A percentile compares a stretch with the other conserved stretches of the same genome.
Conservation (phyloP, 2,888 invertebrate genomes). For the Eremobia ochroleuca region DNA sequence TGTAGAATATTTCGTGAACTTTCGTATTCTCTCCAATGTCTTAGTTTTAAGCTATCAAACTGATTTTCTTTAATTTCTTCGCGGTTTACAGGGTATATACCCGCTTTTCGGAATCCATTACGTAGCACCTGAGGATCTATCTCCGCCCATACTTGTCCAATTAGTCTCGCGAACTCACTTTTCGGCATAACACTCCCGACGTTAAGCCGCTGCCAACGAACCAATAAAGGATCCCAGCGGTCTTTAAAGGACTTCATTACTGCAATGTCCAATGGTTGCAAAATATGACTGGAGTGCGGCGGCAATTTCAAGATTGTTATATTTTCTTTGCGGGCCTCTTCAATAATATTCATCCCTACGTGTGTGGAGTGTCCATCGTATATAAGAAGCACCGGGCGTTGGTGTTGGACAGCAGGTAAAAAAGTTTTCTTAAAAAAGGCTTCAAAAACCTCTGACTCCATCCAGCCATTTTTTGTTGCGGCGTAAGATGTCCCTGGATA, state of each 20-base stretch:
- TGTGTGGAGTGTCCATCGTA: conserved; percentile 17
- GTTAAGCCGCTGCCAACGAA: not conserved
- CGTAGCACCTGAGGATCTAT: conserved; percentile 9
- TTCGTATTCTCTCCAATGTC: not conserved
- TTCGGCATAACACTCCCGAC: not conserved
- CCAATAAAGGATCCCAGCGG: not conserved
- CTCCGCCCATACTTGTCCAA: conserved; percentile 5
- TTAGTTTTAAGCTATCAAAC: conserved; percentile 7
- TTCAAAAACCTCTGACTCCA: no score
- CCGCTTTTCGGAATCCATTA: conserved; percentile 1
- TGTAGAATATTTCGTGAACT: not conserved
- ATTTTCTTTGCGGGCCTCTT: conserved; percentile 7
- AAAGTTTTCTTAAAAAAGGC: no score
- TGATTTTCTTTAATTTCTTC: conserved; percentile 3
- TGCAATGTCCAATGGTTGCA: conserved; percentile 51
- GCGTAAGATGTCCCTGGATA: conserved; percentile 24
- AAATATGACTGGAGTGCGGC: conserved; percentile 39
- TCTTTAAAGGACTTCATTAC: conserved; percentile 49
- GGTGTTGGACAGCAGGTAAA: not conserved
- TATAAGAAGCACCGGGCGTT: conserved; percentile 11
- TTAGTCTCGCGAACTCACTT: not conserved
- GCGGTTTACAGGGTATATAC: conserved; percentile 1
- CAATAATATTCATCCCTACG: conserved; percentile 14
- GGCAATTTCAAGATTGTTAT: conserved; percentile 52
- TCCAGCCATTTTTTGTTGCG: conserved; percentile 10